Conservation (phyloP, 1,140 invertebrate genomes). For the Achatina immaculata region DNA sequence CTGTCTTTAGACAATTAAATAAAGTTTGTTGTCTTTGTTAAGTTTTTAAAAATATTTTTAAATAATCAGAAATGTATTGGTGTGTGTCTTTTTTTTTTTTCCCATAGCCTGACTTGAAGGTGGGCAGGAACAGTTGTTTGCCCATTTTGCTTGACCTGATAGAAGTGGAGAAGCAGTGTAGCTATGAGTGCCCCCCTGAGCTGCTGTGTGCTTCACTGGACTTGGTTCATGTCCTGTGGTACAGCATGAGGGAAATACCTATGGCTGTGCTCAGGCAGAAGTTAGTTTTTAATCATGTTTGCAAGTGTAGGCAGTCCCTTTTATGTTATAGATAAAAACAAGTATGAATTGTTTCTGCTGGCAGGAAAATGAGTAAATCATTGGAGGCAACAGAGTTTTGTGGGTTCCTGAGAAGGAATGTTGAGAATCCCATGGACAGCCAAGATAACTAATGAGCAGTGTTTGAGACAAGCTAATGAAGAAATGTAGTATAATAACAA, state of each 20-base stretch:
- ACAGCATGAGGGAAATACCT: slow-evolving; percentile 64
- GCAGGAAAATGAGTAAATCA: too few relatives aligned
- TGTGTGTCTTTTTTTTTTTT: neutral
- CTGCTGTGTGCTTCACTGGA: slow-evolving; percentile 68
- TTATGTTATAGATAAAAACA: too few relatives aligned
- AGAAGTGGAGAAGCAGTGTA: slow-evolving; percentile 63
- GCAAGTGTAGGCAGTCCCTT: neutral
- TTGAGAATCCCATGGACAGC: too few relatives aligned
- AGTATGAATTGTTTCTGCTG: too few relatives aligned
- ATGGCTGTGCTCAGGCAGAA: slow-evolving; percentile 64
- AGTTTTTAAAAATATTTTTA: neutral
- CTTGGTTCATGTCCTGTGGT: slow-evolving; percentile 71
- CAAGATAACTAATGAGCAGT: too few relatives aligned
- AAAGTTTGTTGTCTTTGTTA: neutral
- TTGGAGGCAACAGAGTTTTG: too few relatives aligned
- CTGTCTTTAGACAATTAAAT: neutral
- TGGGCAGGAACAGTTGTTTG: slow-evolving; percentile 66
- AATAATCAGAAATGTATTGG: too few relatives aligned
- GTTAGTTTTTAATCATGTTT: slow-evolving; percentile 46
- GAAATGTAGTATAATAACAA: too few relatives aligned
- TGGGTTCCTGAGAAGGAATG: too few relatives aligned
- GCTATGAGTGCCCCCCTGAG: slow-evolving; percentile 65
- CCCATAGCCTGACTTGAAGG: slow-evolving; percentile 44
- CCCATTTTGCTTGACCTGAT: slow-evolving; percentile 68
- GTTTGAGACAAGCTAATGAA: too few relatives aligned